Percentiles rank a stretch among this genome's conserved stretches.
Evolutionary conservation across 2,113 vertebrate genomes (phyloP).

Genomic region (Oophaga pumilio): DNA sequence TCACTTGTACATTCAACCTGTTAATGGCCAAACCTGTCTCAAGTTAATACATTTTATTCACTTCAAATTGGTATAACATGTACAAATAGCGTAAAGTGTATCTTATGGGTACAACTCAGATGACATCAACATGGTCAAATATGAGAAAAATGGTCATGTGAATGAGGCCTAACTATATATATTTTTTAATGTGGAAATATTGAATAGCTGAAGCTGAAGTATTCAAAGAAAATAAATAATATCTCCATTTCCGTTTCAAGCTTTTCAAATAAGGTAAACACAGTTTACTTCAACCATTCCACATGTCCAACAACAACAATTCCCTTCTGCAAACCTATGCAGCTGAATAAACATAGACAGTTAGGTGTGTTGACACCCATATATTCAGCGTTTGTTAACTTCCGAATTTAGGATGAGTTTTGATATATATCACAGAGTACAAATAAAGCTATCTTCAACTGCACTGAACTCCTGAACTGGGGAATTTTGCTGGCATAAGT

Average conservation of each 20-base stretch:
- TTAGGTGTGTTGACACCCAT: conserved; percentile 54
- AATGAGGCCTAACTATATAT: too few species aligned
- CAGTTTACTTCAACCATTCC: conserved; percentile 39
- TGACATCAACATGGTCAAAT: too few species aligned
- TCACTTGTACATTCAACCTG: too few species aligned
- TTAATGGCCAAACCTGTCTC: too few species aligned
- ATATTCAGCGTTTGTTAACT: conserved; percentile 43
- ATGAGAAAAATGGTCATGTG: too few species aligned
- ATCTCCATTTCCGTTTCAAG: conserved; percentile 39
- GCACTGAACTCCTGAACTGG: neutral
- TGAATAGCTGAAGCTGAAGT: conserved; percentile 4
- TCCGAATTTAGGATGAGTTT: conserved; percentile 50
- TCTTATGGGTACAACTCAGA: too few species aligned
- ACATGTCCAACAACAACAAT: conserved; percentile 55
- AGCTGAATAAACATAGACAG: conserved; percentile 57
- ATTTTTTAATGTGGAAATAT: conserved; percentile 1
- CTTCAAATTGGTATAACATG: too few species aligned
- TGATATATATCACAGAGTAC: conserved; percentile 38
- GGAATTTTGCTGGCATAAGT: conserved; percentile 18
- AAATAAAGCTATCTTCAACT: conserved; percentile 36
- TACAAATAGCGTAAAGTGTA: too few species aligned
- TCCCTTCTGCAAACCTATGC: conserved; percentile 48
- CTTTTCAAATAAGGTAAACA: conserved; percentile 51
- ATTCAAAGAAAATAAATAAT: conserved; percentile 45
- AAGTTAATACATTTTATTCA: too few species aligned